Conservation (phyloP, 1,140 invertebrate species). For the Brachionus calyciflorus region DNA sequence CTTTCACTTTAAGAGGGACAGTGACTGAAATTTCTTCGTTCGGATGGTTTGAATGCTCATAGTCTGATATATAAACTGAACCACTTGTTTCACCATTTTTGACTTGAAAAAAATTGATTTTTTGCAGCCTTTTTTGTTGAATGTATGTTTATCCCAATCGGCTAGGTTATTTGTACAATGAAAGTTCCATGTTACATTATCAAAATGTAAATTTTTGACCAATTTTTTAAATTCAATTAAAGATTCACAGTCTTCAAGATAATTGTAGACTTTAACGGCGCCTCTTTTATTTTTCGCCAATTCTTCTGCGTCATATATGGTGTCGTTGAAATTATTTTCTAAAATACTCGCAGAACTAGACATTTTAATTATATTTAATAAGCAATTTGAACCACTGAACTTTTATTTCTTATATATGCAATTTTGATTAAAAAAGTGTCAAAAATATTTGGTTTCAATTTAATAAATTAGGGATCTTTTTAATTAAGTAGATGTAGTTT, state of each 20-base stretch:
- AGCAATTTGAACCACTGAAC: no score
- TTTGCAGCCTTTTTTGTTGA: background rate
- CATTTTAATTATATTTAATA: background rate
- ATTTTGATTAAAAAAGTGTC: background rate
- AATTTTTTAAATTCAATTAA: background rate
- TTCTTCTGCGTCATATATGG: background rate
- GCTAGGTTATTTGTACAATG: background rate
- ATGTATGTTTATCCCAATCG: background rate
- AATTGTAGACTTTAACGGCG: background rate
- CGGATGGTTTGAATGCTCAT: background rate
- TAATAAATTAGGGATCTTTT: background rate
- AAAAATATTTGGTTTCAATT: background rate
- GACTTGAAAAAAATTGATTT: background rate
- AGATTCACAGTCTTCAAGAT: background rate
- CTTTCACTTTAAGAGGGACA: background rate
- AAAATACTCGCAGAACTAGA: background rate
- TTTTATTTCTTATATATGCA: background rate
- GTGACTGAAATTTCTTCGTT: background rate
- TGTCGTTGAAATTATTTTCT: background rate
- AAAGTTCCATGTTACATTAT: slow-evolving; percentile 2
- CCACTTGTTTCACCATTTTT: background rate
- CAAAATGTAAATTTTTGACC: no score
- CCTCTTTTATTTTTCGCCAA: background rate
- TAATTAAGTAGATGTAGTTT: no score
- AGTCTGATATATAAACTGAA: background rate